Conservation (phyloP, 2,797 vertebrate species). For the Lemur catta region DNA sequence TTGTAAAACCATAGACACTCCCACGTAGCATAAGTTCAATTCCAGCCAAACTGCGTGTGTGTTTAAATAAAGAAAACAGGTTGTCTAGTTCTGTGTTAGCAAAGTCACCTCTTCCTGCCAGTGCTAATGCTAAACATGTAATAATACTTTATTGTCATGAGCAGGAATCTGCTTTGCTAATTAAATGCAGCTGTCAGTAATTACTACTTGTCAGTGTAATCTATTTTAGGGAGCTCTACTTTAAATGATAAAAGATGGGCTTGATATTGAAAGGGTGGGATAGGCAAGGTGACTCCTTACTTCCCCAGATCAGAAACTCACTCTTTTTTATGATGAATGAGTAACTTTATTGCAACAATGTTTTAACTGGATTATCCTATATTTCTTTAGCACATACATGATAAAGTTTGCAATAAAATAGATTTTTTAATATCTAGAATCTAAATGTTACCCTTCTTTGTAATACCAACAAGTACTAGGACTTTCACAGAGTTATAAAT, state of each 20-base stretch:
- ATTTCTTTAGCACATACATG: neutral
- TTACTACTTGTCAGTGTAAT: conserved; percentile 75
- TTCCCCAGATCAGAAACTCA: conserved; percentile 25
- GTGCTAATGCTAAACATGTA: conserved; percentile 71
- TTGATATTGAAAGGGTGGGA: conserved; percentile 45
- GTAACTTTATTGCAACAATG: neutral
- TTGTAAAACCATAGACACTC: conserved; percentile 62
- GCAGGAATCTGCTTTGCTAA: conserved; percentile 75
- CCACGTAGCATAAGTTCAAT: conserved; percentile 60
- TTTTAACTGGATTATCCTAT: neutral
- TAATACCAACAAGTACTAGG: neutral
- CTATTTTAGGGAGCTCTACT: conserved; percentile 75
- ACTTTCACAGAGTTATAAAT: neutral
- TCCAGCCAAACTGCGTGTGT: conserved; percentile 47
- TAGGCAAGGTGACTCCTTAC: conserved; percentile 73
- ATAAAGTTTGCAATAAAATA: neutral
- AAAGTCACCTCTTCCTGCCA: conserved; percentile 73
- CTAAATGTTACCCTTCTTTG: neutral
- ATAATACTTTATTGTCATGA: conserved; percentile 78
- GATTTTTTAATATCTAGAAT: neutral
- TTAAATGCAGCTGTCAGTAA: conserved; percentile 80
- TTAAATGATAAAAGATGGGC: conserved; percentile 76
- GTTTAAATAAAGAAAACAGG: conserved; percentile 55
- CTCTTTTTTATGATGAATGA: conserved; percentile 17
- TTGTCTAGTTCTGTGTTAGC: conserved; percentile 58